Percentiles rank a stretch among this genome's conserved stretches.
Conservation (phyloP, 2,797 vertebrate species). For the Pteropus rufus region DNA sequence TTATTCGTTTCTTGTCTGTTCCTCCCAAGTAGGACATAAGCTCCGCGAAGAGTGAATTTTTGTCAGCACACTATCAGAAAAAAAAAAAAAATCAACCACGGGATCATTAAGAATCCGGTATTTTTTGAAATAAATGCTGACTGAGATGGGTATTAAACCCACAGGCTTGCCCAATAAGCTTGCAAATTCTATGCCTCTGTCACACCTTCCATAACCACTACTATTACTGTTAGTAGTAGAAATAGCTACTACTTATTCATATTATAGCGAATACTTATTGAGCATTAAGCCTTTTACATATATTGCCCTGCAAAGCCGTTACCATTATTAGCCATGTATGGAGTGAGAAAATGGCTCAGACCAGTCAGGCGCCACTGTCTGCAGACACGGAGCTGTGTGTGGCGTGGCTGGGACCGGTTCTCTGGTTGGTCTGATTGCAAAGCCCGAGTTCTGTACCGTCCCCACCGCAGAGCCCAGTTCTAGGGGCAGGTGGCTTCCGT, state of each 20-base stretch:
- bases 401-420: background rate
- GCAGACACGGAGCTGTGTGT: fast-evolving
- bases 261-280: background rate
- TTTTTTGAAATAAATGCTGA: slow-evolving; percentile 5
- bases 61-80: background rate
- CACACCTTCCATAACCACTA: background rate
- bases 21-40: background rate
- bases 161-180: background rate
- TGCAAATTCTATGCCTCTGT: background rate
- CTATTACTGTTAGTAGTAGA: background rate
- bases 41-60: background rate
- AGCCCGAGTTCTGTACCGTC: fast-evolving
- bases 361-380: background rate
- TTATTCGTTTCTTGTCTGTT: background rate
- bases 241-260: background rate
- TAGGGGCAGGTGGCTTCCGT: background rate
- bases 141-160: background rate
- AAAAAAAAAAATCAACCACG: background rate
- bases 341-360: background rate
- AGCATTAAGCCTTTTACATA: background rate
- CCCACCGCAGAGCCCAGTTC: background rate
- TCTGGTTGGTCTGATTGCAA: no score
- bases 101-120: background rate
- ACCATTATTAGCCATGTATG: background rate
- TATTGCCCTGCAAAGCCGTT: background rate